A percentile compares a stretch with the other conserved stretches of the same genome.
phyloP scores from a whole-genome alignment of 2,113 vertebrate genomes.

The Rattus norvegicus region DNA sequence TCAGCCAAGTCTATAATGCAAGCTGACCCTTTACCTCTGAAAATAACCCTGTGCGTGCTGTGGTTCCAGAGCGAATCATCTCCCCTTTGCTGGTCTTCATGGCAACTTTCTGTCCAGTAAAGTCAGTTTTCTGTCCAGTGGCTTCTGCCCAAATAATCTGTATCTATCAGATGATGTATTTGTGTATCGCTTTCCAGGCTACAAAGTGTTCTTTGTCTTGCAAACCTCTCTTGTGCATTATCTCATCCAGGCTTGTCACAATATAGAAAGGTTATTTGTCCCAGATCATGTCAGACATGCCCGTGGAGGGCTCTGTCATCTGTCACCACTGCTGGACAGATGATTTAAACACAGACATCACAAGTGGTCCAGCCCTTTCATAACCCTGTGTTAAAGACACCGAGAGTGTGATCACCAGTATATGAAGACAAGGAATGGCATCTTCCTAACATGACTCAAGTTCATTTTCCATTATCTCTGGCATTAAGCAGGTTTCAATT shows the following conservation, averaged over 20 bases:
- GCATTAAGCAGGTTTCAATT: background rate
- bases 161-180: slow-evolving; percentile 11
- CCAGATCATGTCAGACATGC: background rate
- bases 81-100: background rate
- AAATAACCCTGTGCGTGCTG: background rate
- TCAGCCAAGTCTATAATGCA: background rate
- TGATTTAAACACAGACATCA: background rate
- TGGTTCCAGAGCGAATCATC: background rate
- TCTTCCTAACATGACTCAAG: background rate
- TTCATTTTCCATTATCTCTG: background rate
- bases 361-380: background rate
- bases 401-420: background rate
- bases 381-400: background rate
- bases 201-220: background rate
- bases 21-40: background rate
- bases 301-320: background rate
- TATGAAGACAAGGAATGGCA: background rate
- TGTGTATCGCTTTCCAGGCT: background rate
- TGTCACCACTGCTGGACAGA: background rate
- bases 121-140: background rate
- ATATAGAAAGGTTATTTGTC: background rate
- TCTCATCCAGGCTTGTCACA: slow-evolving; percentile 9
- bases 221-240: background rate
- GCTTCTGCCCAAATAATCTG: background rate
- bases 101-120: background rate